Evolutionary conservation across 2,888 invertebrate species (phyloP), one percentile per base, ranked within the genome.

Genomic region (Belgica antarctica): DNA sequence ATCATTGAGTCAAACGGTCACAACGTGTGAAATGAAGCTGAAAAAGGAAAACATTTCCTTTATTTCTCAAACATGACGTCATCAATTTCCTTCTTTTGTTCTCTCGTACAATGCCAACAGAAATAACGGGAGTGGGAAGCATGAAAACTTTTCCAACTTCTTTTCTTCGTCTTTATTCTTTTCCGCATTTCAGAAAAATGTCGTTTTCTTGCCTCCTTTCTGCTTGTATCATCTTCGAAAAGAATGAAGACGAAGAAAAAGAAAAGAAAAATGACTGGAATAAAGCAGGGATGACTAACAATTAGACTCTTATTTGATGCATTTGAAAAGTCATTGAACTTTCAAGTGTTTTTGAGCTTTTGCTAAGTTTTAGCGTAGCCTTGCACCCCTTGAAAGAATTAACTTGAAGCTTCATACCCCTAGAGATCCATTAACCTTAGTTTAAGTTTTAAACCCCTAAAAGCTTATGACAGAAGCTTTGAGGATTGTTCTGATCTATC

Each of bases 1-100:
- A 68, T 68, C 68, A 68, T 68, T 68, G 22, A 68, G 68, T 68
- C 57, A 68, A 68, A 68, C 34, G 57, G 57, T 68, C 57, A 68
- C 68, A 68, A 24, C 28, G 59, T 17, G 57, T 47, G 68, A 68
- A 68, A 68, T 68, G 68, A 68, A 68, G 28, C 68, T 22, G 68
- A 68, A 68, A 68, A 68, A 68, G 31, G 68, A 57, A 68, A 47
- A 68, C 47, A 27, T 68, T 68, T 68, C 31, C 31, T 57, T 24
- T 28, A 15, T 41, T 65, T 46, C n/a, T 46, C 46, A 4, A 68
- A 57, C 47, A 52, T 22, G 68, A 68, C 68, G 68, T 68, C 68
- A 68, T 46, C 27, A 46, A 65, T 27, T 46, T 65, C 47, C 27
- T 41, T 41, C 31, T 62, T 2, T 34, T 36, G 1, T 62, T 63